Conservation (phyloP, 2,888 invertebrate species). For the Cryptus viduatorius region DNA sequence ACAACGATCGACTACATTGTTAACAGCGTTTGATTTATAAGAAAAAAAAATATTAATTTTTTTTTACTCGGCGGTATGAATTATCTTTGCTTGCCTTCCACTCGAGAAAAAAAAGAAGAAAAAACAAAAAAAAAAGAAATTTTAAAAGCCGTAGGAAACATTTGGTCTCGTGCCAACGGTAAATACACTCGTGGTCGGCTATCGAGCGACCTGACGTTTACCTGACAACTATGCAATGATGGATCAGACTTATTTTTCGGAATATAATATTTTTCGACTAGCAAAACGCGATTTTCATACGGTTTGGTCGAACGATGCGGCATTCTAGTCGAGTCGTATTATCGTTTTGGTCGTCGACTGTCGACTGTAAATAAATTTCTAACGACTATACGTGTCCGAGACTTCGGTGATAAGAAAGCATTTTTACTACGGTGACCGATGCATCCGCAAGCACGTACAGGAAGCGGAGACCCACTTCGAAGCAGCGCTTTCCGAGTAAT, state of each 20-base stretch:
- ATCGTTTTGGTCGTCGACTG: conserved; percentile 55
- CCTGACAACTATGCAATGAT: neutral
- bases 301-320: conserved; percentile 13
- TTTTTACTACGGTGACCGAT: conserved; percentile 34
- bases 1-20: conserved; percentile 34
- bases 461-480: conserved; percentile 57
- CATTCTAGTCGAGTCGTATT: conserved; percentile 27
- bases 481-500: neutral
- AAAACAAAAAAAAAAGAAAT: neutral
- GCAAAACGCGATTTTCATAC: too few species aligned
- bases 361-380: conserved; percentile 59
- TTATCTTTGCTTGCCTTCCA: too few species aligned
- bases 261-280: too few species aligned
- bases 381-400: conserved; percentile 54
- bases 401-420: conserved; percentile 61
- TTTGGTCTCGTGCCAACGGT: conserved; percentile 3
- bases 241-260: too few species aligned
- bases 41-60: too few species aligned
- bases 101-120: too few species aligned
- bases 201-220: neutral
- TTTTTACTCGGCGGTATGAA: too few species aligned
- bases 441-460: conserved; percentile 42
- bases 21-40: neutral
- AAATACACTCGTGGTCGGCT: neutral
- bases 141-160: neutral